A percentile compares a stretch with the other conserved stretches of the same genome.
phyloP scores from a whole-genome alignment of 1,140 invertebrate genomes.

The Drosophila sechellia region DNA sequence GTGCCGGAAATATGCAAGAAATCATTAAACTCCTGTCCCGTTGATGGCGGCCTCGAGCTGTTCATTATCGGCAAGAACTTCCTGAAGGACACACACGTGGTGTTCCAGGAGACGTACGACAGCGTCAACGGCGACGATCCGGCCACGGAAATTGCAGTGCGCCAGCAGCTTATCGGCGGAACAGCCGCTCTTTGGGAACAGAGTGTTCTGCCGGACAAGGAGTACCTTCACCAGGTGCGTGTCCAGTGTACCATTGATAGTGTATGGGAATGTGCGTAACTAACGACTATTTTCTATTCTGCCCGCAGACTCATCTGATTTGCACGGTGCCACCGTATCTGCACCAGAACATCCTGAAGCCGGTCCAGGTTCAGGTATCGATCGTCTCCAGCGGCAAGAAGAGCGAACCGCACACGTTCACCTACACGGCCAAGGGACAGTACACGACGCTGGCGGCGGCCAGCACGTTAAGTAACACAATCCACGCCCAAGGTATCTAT shows the following conservation, averaged over 20 bases:
- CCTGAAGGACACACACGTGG: constrained; percentile 95
- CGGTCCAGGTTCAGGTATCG: constrained; percentile 90
- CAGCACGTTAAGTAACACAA: constrained; percentile 79
- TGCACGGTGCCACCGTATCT: constrained; percentile 94
- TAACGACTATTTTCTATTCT: background rate
- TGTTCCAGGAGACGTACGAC: constrained; percentile 90
- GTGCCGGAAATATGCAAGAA: constrained; percentile 98
- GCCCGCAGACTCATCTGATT: constrained; percentile 94
- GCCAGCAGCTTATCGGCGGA: constrained; percentile 69
- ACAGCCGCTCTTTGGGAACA: constrained; percentile 89
- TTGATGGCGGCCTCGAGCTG: constrained; percentile 93
- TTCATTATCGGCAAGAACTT: constrained; percentile 99
- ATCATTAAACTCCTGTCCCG: constrained; percentile 91
- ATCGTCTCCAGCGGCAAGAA: constrained; percentile 94
- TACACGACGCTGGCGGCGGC: constrained; percentile 78
- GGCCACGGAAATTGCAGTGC: constrained; percentile 73
- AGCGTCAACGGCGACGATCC: constrained; percentile 66
- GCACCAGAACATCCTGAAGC: constrained; percentile 87
- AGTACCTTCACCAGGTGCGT: constrained; percentile 91
- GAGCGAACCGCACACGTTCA: constrained; percentile 94
- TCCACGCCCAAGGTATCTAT: constrained; percentile 83
- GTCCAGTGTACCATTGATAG: background rate
- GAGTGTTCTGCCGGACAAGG: constrained; percentile 91
- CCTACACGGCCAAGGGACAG: constrained; percentile 89
- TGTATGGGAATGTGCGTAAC: too few species aligned